Evolutionary conservation across 92 coral and sea anemone species (phyloP).

Genomic region (Epizoanthus illoricatus): DNA sequence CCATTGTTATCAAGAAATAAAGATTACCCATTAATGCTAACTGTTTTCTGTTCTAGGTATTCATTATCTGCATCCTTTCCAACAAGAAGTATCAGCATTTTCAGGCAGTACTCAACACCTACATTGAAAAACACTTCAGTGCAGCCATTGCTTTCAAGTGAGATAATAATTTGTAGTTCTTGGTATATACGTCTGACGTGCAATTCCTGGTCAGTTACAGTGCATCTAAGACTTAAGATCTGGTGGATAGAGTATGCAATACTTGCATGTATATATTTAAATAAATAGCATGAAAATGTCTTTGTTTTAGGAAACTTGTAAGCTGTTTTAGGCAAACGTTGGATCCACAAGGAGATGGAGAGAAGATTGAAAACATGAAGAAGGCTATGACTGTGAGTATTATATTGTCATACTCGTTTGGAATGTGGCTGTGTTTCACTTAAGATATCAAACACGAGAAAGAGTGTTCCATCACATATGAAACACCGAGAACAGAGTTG

Average conservation of each 20-base stretch:
- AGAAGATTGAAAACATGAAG: constrained; percentile 65
- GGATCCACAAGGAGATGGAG: constrained; percentile 59
- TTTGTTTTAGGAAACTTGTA: constrained; percentile 61
- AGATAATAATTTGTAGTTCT: background rate
- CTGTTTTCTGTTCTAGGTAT: constrained; percentile 57
- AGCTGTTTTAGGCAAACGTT: constrained; percentile 70
- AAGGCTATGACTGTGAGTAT: constrained; percentile 68
- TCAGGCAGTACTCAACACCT: constrained; percentile 88
- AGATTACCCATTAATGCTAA: background rate
- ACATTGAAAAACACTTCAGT: constrained; percentile 95
- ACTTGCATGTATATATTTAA: no score
- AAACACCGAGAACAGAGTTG: no score
- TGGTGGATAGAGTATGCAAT: no score
- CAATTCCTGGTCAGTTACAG: no score
- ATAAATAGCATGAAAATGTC: no score
- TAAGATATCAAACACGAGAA: no score
- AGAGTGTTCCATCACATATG: no score
- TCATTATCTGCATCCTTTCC: constrained; percentile 83
- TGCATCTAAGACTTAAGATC: no score
- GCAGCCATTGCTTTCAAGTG: constrained; percentile 96
- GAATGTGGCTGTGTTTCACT: no score
- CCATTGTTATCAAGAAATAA: background rate
- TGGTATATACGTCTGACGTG: no score
- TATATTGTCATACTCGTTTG: no score
- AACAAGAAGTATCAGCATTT: constrained; percentile 94